A percentile compares a stretch with the other conserved stretches of the same genome.
Evolutionary conservation across 2,797 vertebrate species (phyloP).

Genomic region (Melanitta fusca): DNA sequence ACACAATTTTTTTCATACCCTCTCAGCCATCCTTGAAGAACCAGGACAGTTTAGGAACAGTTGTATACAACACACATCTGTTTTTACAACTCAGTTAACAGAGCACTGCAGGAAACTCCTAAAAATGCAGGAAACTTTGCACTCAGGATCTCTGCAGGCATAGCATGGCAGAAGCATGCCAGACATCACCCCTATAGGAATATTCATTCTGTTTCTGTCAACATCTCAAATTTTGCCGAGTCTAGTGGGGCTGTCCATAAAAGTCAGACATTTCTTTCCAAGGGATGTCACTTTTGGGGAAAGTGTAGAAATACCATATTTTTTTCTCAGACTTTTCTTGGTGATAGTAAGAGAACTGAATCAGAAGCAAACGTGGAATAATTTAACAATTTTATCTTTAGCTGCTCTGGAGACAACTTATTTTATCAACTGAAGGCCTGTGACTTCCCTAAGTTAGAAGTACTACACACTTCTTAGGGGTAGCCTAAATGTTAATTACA

Average conservation of each 20-base stretch:
- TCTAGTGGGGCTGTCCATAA: background rate
- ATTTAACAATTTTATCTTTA: background rate
- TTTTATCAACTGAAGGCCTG: background rate
- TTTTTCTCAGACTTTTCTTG: background rate
- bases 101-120: background rate
- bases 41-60: background rate
- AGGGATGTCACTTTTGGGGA: background rate
- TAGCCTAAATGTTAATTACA: slow-evolving; percentile 38
- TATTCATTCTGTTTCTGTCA: background rate
- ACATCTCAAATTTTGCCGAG: background rate
- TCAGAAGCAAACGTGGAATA: background rate
- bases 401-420: background rate
- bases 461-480: background rate
- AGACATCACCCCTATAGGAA: background rate
- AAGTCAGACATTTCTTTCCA: background rate
- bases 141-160: background rate
- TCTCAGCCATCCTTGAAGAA: background rate
- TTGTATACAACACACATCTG: background rate
- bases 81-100: background rate
- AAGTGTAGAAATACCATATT: background rate
- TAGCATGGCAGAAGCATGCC: background rate
- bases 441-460: background rate
- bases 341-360: background rate
- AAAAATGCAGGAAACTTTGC: background rate
- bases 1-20: background rate